These are phyloP conservation scores for Apostichopus leukothele DNA, from an alignment of 53 echinoderm and acorn worm species.

Conservation along the genomic window DNA sequence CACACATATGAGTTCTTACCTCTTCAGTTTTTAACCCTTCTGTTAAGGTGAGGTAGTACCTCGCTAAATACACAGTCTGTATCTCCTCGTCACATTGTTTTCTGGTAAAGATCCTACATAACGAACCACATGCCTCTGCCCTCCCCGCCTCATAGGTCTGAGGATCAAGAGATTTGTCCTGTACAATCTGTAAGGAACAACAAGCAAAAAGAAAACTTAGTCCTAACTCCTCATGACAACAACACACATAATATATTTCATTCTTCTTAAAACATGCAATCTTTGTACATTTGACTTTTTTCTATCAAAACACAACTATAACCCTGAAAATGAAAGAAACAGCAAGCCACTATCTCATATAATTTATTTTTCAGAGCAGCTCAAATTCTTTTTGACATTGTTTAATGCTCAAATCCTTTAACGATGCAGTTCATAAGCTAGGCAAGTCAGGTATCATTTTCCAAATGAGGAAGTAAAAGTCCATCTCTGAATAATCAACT, in stretches of 20 bases:
- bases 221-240: neutral
- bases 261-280: too few species aligned
- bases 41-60: slow-evolving; percentile 83
- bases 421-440: too few species aligned
- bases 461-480: too few species aligned
- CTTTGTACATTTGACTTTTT: too few species aligned
- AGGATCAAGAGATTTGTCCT: slow-evolving; percentile 52
- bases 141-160: slow-evolving; percentile 94
- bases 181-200: neutral
- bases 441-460: too few species aligned
- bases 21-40: slow-evolving; percentile 84
- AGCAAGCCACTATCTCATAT: too few species aligned
- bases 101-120: slow-evolving; percentile 90
- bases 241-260: neutral
- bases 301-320: too few species aligned
- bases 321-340: too few species aligned
- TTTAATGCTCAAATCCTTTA: too few species aligned
- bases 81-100: slow-evolving; percentile 85
- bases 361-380: too few species aligned
- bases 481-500: too few species aligned
- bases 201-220: neutral
- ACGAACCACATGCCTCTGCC: slow-evolving; percentile 91
- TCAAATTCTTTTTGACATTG: too few species aligned
- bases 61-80: slow-evolving; percentile 79
- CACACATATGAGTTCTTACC: slow-evolving; percentile 30